phyloP scores from a whole-genome alignment of 2,888 invertebrate species.

The Punctoribates punctum region DNA sequence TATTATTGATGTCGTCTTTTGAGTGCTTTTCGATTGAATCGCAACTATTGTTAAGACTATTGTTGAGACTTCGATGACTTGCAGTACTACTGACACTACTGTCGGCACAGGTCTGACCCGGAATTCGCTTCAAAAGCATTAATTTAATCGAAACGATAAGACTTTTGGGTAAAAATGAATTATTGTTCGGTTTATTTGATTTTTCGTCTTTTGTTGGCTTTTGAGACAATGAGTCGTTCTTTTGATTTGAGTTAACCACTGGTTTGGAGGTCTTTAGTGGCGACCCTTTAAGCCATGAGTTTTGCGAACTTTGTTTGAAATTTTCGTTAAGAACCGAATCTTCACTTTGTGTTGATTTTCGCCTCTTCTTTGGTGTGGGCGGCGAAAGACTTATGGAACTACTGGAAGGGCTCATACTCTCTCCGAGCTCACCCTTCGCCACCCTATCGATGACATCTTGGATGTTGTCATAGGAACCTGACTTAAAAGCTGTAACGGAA shows the following conservation, averaged over 20 bases:
- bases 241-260: background rate
- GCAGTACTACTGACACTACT: slow-evolving; percentile 32
- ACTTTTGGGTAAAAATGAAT: slow-evolving; percentile 32
- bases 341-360: slow-evolving; percentile 34
- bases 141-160: slow-evolving; percentile 41
- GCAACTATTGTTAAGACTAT: slow-evolving; percentile 19
- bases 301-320: slow-evolving; percentile 8
- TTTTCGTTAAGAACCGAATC: background rate
- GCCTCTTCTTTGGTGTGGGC: slow-evolving; percentile 36
- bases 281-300: background rate
- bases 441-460: slow-evolving; percentile 41
- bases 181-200: slow-evolving; percentile 10
- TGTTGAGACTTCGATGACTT: slow-evolving; percentile 28
- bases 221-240: background rate
- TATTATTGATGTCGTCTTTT: slow-evolving; percentile 5
- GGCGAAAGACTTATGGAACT: slow-evolving; percentile 7
- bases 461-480: slow-evolving; percentile 22
- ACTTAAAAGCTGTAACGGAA: background rate
- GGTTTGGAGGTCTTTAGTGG: background rate
- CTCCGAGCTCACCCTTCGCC: slow-evolving; percentile 39
- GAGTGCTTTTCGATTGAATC: slow-evolving; percentile 1
- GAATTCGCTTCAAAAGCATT: slow-evolving; percentile 38
- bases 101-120: slow-evolving; percentile 14
- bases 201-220: slow-evolving; percentile 21
- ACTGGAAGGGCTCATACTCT: slow-evolving; percentile 19